Conservation (phyloP, 2,113 vertebrate species). For the Psilopogon haemacephalus region DNA sequence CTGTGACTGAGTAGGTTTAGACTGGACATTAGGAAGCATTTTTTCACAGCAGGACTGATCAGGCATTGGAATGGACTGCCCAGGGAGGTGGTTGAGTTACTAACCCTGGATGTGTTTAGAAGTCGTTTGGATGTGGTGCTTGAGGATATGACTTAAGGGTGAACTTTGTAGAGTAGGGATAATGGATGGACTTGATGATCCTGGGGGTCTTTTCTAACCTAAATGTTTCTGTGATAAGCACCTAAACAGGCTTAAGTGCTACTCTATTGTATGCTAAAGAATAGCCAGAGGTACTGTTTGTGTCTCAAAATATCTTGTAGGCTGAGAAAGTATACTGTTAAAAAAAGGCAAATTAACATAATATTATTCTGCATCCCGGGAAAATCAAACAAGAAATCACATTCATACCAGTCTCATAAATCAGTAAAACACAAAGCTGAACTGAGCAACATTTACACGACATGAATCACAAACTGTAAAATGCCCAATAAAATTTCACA, state of each 20-base stretch:
- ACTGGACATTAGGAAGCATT: too few relatives aligned
- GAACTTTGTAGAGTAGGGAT: too few relatives aligned
- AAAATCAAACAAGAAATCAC: conserved; percentile 27
- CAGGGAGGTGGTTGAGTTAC: too few relatives aligned
- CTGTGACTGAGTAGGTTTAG: too few relatives aligned
- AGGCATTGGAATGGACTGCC: too few relatives aligned
- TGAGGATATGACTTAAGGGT: too few relatives aligned
- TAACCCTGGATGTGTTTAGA: too few relatives aligned
- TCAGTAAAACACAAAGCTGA: conserved; percentile 40
- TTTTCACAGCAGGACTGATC: too few relatives aligned
- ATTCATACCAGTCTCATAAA: not conserved
- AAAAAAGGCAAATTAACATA: too few relatives aligned
- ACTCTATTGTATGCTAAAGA: not conserved
- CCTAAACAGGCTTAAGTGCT: not conserved
- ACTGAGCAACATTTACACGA: conserved; percentile 11
- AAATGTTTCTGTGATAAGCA: not conserved
- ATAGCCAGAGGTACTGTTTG: not conserved
- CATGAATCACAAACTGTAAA: conserved; percentile 60
- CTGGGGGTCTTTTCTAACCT: too few relatives aligned
- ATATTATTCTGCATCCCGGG: not conserved
- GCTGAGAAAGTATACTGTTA: not conserved
- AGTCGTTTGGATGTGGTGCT: too few relatives aligned
- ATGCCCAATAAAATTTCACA: conserved; percentile 63
- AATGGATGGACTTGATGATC: too few relatives aligned
- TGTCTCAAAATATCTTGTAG: not conserved